Conservation (phyloP, 1,140 invertebrate species). For the Chlorops oryzae region DNA sequence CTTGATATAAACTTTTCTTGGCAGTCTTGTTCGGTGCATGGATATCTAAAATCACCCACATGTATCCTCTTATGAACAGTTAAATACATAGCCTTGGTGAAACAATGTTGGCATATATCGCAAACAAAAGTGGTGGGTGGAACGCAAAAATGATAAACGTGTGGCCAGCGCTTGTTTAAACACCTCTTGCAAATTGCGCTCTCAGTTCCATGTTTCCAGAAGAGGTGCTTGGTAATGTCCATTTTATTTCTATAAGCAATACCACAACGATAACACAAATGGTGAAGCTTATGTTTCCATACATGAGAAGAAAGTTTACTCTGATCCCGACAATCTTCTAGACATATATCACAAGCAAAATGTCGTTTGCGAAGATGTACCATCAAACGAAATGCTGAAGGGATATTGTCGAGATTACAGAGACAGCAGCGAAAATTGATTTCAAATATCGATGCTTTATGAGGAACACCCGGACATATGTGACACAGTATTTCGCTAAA, state of each 20-base stretch:
- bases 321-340: constrained; percentile 71
- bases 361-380: constrained; percentile 77
- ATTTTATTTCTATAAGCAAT: constrained; percentile 79
- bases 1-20: constrained; percentile 73
- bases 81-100: constrained; percentile 67
- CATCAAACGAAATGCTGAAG: constrained; percentile 79
- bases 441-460: constrained; percentile 55
- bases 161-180: constrained; percentile 81
- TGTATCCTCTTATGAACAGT: constrained; percentile 79
- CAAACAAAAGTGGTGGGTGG: constrained; percentile 70
- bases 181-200: constrained; percentile 78
- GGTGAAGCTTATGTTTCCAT: constrained; percentile 81
- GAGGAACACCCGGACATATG: constrained; percentile 67
- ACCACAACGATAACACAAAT: constrained; percentile 76
- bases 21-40: constrained; percentile 63
- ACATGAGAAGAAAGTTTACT: constrained; percentile 70
- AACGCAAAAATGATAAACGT: constrained; percentile 83
- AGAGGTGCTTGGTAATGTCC: constrained; percentile 79
- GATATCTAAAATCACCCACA: constrained; percentile 61
- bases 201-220: constrained; percentile 86
- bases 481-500: constrained; percentile 80
- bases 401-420: constrained; percentile 63
- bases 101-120: constrained; percentile 70
- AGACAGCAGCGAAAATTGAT: constrained; percentile 64
- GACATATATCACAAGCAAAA: constrained; percentile 76